Evolutionary conservation across 92 coral and sea anemone species (phyloP).

Genomic region (Desmophyllum pertusum): DNA sequence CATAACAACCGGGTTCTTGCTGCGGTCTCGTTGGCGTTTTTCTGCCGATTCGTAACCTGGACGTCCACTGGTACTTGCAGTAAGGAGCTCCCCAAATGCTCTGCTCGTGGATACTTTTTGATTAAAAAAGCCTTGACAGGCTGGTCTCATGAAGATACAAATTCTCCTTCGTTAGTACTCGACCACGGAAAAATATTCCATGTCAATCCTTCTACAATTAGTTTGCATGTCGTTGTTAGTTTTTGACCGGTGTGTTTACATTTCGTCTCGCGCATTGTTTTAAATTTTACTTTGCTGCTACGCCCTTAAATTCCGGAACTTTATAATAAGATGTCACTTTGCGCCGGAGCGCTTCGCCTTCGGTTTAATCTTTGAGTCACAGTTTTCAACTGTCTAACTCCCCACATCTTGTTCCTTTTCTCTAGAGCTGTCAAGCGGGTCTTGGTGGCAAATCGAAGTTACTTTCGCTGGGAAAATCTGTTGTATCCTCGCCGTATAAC

Average conservation of each 20-base stretch:
- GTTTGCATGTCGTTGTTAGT: constrained; percentile 27
- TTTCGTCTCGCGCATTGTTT: constrained; percentile 4
- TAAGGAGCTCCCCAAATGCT: constrained; percentile 71
- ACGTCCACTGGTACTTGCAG: no score
- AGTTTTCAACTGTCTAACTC: constrained; percentile 68
- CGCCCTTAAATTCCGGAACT: constrained; percentile 77
- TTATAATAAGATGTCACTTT: constrained; percentile 60
- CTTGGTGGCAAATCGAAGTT: constrained; percentile 61
- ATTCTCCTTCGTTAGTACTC: constrained; percentile 68
- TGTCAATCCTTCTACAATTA: constrained; percentile 55
- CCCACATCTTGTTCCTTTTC: constrained; percentile 82
- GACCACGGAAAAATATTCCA: constrained; percentile 64
- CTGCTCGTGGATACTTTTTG: constrained; percentile 68
- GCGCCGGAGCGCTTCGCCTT: constrained; percentile 93
- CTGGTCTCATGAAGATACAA: constrained; percentile 60
- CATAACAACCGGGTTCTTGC: constrained; percentile 10
- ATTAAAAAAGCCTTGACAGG: constrained; percentile 69
- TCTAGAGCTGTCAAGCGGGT: constrained; percentile 95
- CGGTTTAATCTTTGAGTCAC: constrained; percentile 85
- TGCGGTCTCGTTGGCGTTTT: constrained; percentile 28
- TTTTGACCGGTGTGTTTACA: constrained; percentile 28
- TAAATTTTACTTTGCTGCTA: constrained; percentile 11
- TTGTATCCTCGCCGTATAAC: constrained; percentile 10
- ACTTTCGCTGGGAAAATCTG: neutral
- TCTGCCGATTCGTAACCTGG: constrained; percentile 40